These are phyloP conservation scores for Acrobasis suavella DNA, from an alignment of 2,888 invertebrate genomes.

Conservation along the genomic window DNA sequence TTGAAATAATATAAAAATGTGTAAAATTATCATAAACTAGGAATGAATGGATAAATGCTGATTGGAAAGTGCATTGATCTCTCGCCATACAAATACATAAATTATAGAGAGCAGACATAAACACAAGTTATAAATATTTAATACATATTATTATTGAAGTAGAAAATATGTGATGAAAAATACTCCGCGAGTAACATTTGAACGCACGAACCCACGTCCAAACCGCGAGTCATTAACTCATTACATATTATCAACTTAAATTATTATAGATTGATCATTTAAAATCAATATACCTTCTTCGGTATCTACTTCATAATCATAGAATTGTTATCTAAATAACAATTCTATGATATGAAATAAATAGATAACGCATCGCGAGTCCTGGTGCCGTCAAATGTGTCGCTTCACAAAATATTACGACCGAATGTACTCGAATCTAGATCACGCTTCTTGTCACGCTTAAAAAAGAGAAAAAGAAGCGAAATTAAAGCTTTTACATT, in stretches of 20 bases:
- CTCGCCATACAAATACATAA: constrained; percentile 1
- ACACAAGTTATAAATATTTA: background rate
- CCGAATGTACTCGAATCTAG: too few species aligned
- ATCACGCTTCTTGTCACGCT: too few species aligned
- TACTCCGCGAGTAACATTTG: background rate
- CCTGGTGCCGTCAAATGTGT: too few species aligned
- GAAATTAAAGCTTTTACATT: too few species aligned
- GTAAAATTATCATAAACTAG: constrained; percentile 50
- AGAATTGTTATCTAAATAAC: background rate
- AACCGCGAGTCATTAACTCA: too few species aligned
- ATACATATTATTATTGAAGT: background rate
- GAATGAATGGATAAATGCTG: constrained; percentile 70
- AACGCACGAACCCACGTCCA: too few species aligned
- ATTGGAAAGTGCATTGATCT: constrained; percentile 38
- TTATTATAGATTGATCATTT: too few species aligned
- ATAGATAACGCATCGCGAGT: too few species aligned
- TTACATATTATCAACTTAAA: too few species aligned
- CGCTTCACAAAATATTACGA: too few species aligned
- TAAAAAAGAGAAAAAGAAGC: too few species aligned
- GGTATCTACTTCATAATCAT: background rate
- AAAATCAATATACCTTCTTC: background rate
- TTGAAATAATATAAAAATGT: constrained; percentile 52
- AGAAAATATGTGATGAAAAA: constrained; percentile 1
- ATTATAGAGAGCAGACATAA: constrained; percentile 13
- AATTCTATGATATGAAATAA: too few species aligned